Percentiles rank a stretch among this genome's conserved stretches.
Evolutionary conservation across 1,140 invertebrate species (phyloP).

Genomic region (Alviniconcha marisindica): DNA sequence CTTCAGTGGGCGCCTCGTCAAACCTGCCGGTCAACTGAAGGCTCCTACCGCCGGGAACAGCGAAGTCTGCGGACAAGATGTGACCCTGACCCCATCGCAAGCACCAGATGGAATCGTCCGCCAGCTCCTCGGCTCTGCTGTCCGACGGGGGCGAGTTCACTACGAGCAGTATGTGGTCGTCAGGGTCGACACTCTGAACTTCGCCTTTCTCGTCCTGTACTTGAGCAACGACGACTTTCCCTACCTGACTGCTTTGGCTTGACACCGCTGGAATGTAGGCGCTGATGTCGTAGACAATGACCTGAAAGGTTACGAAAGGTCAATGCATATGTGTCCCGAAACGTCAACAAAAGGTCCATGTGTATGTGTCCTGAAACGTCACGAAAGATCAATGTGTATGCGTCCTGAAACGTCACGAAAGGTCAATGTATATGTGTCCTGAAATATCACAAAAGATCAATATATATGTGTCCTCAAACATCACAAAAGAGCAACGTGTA

Average conservation of each 20-base stretch:
- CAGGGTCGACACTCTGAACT: background rate
- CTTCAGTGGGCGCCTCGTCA: background rate
- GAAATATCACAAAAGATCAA: background rate
- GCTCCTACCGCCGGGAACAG: background rate
- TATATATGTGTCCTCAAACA: background rate
- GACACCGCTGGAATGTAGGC: background rate
- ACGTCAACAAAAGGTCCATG: background rate
- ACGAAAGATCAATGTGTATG: background rate
- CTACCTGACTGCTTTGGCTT: background rate
- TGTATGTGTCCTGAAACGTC: background rate
- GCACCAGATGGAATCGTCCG: conserved; percentile 14
- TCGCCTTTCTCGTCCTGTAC: background rate
- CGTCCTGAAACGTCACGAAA: background rate
- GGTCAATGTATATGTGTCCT: background rate
- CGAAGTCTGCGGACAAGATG: background rate
- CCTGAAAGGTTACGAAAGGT: background rate
- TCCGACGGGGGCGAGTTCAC: background rate
- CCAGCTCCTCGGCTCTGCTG: background rate
- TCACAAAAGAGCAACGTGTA: background rate
- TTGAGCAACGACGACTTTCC: background rate
- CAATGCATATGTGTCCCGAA: background rate
- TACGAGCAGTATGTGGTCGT: background rate
- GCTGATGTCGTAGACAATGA: background rate
- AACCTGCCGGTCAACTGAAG: background rate
- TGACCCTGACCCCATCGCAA: background rate